These are phyloP conservation scores for Drosophila antonietae DNA, from an alignment of 2,888 invertebrate genomes.

Conservation along the genomic window DNA sequence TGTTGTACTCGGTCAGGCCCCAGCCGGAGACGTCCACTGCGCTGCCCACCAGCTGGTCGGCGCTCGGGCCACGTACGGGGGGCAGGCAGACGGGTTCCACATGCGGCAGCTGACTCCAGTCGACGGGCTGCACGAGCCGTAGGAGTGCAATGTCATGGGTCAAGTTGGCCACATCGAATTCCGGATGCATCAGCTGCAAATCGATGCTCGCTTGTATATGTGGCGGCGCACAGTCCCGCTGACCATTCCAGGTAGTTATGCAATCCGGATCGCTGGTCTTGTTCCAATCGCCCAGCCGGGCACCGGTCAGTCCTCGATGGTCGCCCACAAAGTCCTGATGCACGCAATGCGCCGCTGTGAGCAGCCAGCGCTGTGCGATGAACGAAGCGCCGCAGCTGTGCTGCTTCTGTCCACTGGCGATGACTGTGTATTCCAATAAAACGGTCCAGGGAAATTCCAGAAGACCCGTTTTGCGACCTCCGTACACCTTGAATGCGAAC, in stretches of 20 bases:
- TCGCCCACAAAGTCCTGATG: constrained; percentile 85
- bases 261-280: constrained; percentile 87
- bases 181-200: constrained; percentile 87
- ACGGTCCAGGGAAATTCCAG: constrained; percentile 64
- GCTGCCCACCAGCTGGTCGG: constrained; percentile 75
- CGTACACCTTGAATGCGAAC: constrained; percentile 47
- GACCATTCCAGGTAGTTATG: constrained; percentile 73
- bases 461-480: constrained; percentile 42
- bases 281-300: constrained; percentile 84
- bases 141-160: constrained; percentile 89
- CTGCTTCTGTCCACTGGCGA: constrained; percentile 85
- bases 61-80: constrained; percentile 24
- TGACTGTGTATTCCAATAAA: constrained; percentile 48
- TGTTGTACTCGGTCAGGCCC: constrained; percentile 86
- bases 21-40: constrained; percentile 86
- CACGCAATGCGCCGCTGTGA: constrained; percentile 64
- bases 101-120: constrained; percentile 75
- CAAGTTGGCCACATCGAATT: constrained; percentile 84
- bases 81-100: constrained; percentile 87
- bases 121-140: constrained; percentile 86
- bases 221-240: constrained; percentile 86
- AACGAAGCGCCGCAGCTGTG: constrained; percentile 88
- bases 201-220: constrained; percentile 87
- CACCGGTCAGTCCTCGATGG: constrained; percentile 85
- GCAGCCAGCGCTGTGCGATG: constrained; percentile 65